phyloP scores from a whole-genome alignment of 2,797 vertebrate genomes.

The Florisuga fusca region DNA sequence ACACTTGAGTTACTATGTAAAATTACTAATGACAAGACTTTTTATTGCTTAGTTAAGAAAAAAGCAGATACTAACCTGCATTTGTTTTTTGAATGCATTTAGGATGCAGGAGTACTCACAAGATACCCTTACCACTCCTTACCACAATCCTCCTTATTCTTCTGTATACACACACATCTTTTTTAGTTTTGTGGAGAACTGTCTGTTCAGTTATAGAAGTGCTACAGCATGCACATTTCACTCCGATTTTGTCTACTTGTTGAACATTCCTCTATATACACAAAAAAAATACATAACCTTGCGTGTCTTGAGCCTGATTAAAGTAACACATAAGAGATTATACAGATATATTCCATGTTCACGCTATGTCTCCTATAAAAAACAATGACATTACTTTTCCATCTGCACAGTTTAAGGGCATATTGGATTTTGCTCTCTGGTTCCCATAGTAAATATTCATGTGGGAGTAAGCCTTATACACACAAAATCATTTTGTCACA shows the following conservation, averaged over 20 bases:
- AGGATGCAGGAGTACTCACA: not conserved
- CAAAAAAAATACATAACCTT: not conserved
- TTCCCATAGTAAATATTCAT: constrained; percentile 1
- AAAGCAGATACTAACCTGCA: not conserved
- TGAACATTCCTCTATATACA: not conserved
- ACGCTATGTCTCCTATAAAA: not conserved
- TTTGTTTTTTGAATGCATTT: not conserved
- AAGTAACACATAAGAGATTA: not conserved
- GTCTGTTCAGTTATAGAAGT: not conserved
- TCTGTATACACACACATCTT: not conserved
- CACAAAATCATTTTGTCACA: constrained; percentile 18
- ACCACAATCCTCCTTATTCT: not conserved
- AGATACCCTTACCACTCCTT: not conserved
- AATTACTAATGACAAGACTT: not conserved
- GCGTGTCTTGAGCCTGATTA: not conserved
- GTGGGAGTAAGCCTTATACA: not conserved
- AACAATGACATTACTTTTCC: not conserved
- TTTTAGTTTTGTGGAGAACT: not conserved
- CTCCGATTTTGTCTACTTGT: not conserved
- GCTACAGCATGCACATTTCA: accelerated
- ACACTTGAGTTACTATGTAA: not conserved
- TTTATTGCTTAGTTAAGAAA: not conserved
- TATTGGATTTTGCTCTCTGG: not conserved
- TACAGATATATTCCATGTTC: not conserved
- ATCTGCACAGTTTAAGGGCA: not conserved